Percentiles rank a stretch among this genome's conserved stretches.
Conservation (phyloP, 2,113 vertebrate species). For the Chaetodon auriga region DNA sequence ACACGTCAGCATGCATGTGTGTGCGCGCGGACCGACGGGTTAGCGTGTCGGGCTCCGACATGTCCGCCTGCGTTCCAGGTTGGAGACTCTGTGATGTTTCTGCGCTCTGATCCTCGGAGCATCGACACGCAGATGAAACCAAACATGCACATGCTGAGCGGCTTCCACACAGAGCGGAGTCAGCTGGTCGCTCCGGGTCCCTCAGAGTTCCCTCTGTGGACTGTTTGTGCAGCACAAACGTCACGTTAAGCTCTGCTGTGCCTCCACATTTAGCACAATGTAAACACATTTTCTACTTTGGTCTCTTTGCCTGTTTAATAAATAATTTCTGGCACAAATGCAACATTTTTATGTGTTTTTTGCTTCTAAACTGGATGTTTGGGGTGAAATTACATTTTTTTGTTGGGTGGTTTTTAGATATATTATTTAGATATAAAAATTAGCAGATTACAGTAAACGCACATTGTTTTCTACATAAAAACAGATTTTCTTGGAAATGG, state of each 20-base stretch:
- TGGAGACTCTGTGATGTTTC: constrained; percentile 47
- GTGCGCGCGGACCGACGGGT: constrained; percentile 33
- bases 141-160: constrained; percentile 80
- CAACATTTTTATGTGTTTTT: neutral
- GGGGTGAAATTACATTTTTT: too few species aligned
- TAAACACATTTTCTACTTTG: neutral
- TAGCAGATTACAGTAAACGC: too few species aligned
- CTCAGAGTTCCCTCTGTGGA: neutral
- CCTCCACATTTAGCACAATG: neutral
- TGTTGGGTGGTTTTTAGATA: too few species aligned
- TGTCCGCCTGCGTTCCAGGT: constrained; percentile 51
- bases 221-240: constrained; percentile 33
- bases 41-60: constrained; percentile 33
- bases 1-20: constrained; percentile 26
- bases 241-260: constrained; percentile 15
- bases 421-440: neutral
- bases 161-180: constrained; percentile 57
- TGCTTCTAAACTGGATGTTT: too few species aligned
- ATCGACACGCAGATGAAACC: constrained; percentile 58
- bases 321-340: neutral
- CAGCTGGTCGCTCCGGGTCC: constrained; percentile 66
- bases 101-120: constrained; percentile 47
- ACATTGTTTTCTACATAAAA: too few species aligned
- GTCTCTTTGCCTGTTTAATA: too few species aligned
- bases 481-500: too few species aligned